Percentiles rank a stretch among this genome's conserved stretches.
Evolutionary conservation across 2,113 vertebrate genomes (phyloP).

Genomic region (Tringa solitaria): DNA sequence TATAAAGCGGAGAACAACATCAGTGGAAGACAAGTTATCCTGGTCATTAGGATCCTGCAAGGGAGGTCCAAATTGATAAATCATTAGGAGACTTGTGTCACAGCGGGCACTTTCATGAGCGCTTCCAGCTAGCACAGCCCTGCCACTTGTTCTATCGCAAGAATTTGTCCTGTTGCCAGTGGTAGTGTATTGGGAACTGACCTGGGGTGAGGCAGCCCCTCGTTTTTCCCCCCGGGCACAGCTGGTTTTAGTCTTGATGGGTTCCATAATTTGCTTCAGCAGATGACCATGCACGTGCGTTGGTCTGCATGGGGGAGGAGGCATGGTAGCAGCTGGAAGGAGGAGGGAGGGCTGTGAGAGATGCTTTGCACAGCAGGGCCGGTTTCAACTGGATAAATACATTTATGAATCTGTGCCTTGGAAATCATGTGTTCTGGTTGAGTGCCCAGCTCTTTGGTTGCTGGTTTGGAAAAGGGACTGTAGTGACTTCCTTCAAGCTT

Average conservation of each 20-base stretch:
- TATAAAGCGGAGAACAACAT: background rate
- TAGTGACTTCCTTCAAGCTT: background rate
- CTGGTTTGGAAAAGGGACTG: background rate
- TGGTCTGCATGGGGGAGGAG: background rate
- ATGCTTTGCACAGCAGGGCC: background rate
- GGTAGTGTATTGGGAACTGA: background rate
- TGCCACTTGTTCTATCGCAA: accelerated
- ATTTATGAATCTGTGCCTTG: background rate
- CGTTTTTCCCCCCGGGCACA: background rate
- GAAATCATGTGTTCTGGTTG: background rate
- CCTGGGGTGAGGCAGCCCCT: background rate
- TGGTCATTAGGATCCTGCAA: background rate
- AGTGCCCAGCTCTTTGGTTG: background rate
- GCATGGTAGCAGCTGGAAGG: background rate
- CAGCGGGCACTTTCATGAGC: background rate
- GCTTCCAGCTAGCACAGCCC: background rate
- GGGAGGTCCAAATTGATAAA: background rate
- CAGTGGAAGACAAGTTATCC: background rate
- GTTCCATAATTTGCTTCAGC: background rate
- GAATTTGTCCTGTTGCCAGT: background rate
- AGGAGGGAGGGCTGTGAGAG: background rate
- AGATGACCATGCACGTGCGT: accelerated
- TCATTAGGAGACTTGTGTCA: background rate
- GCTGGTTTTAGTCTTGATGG: background rate
- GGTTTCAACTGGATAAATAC: background rate